phyloP scores from a whole-genome alignment of 2,113 vertebrate species.

The Nycticorax nycticorax region DNA sequence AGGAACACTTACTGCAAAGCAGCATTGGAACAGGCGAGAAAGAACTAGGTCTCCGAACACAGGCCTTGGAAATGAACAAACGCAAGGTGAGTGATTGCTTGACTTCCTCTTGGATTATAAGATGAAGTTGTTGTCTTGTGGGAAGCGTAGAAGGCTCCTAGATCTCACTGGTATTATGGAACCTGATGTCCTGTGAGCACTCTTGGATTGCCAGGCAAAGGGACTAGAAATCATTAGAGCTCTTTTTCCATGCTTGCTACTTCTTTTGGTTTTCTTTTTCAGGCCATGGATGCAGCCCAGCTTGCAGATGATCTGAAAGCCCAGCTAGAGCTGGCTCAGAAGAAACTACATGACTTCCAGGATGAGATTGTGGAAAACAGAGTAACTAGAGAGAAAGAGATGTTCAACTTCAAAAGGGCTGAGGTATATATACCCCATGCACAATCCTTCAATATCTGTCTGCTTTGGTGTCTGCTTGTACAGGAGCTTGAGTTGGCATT shows the following conservation, averaged over 20 bases:
- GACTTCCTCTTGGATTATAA: neutral
- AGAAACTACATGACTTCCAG: slow-evolving; percentile 88
- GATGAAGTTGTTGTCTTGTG: neutral
- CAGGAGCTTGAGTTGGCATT: neutral
- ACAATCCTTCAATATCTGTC: neutral
- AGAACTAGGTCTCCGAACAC: slow-evolving; percentile 88
- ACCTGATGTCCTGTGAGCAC: neutral
- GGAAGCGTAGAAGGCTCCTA: neutral
- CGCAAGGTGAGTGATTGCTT: slow-evolving; percentile 80
- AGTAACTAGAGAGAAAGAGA: slow-evolving; percentile 93
- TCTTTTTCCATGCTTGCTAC: neutral
- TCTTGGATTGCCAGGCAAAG: neutral
- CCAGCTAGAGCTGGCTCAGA: slow-evolving; percentile 90
- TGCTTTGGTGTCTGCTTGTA: neutral
- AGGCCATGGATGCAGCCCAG: slow-evolving; percentile 91
- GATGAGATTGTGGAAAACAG: slow-evolving; percentile 94
- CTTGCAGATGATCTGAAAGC: slow-evolving; percentile 89
- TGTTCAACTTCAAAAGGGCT: slow-evolving; percentile 92
- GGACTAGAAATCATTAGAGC: neutral
- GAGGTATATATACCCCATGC: slow-evolving; percentile 76
- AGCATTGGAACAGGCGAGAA: slow-evolving; percentile 94
- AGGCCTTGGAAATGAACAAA: slow-evolving; percentile 97
- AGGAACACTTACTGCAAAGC: slow-evolving; percentile 95
- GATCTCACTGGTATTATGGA: neutral
- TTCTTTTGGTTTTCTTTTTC: neutral